phyloP scores from a whole-genome alignment of 2,113 vertebrate genomes.

The Macrotus californicus region DNA sequence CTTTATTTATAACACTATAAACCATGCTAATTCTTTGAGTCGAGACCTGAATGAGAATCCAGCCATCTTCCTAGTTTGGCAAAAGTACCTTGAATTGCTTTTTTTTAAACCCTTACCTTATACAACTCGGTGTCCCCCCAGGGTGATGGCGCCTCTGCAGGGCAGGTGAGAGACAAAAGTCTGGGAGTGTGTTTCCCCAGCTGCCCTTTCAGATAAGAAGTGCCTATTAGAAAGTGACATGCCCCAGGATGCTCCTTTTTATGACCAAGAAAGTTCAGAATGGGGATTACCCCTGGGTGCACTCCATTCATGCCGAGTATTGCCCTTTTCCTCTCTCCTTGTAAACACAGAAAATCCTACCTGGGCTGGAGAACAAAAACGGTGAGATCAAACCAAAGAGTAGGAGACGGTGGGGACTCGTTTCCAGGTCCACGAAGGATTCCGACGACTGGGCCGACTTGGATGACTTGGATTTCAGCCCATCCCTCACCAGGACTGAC shows the following conservation, averaged over 20 bases:
- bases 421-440: conserved; percentile 81
- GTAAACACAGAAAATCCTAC: conserved; percentile 76
- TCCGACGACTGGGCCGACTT: conserved; percentile 90
- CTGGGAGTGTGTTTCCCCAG: neutral
- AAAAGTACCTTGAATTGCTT: neutral
- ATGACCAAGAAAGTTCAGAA: neutral
- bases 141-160: neutral
- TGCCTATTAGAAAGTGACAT: neutral
- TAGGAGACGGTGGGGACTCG: conserved; percentile 88
- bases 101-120: neutral
- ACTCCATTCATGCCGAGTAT: neutral
- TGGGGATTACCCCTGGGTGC: neutral
- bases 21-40: neutral
- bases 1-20: neutral
- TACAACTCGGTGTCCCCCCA: too few species aligned
- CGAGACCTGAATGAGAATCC: neutral
- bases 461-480: conserved; percentile 82
- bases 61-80: neutral
- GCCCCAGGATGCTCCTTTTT: neutral
- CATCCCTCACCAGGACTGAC: conserved; percentile 78
- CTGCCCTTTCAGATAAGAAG: neutral
- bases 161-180: too few species aligned
- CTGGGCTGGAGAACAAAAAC: conserved; percentile 81
- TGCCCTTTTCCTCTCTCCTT: neutral
- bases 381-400: conserved; percentile 84